Percentiles rank a stretch among this genome's conserved stretches.
Conservation (phyloP, 2,797 vertebrate genomes). For the Iguana delicatissima region DNA sequence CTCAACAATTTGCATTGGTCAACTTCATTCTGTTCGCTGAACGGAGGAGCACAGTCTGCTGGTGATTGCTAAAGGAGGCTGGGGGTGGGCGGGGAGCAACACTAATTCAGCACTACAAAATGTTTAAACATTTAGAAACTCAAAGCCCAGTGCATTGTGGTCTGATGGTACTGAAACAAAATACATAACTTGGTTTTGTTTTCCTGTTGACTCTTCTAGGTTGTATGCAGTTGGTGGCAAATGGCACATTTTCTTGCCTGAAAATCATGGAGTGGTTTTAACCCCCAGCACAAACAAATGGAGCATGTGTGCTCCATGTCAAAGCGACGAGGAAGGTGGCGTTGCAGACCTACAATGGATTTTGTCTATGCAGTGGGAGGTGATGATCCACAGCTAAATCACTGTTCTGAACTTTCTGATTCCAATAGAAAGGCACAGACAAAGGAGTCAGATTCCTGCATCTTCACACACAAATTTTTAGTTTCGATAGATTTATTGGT, state of each 20-base stretch:
- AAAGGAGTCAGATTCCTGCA: neutral
- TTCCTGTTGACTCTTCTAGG: constrained; percentile 72
- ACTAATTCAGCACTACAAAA: no score
- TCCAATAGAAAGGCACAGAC: constrained; percentile 92
- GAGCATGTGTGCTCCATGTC: constrained; percentile 93
- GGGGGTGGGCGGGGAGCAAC: no score
- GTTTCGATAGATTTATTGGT: neutral
- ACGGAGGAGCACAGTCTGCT: neutral
- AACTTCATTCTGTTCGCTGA: neutral
- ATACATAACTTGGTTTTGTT: neutral
- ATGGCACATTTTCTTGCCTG: constrained; percentile 96
- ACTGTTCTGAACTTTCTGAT: constrained; percentile 93
- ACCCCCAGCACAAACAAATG: constrained; percentile 99
- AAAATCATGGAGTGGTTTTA: constrained; percentile 97
- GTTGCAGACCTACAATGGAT: constrained; percentile 95
- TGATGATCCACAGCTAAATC: constrained; percentile 94
- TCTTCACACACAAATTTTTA: neutral
- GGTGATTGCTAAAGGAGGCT: no score
- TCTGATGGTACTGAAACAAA: no score
- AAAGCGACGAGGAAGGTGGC: constrained; percentile 92
- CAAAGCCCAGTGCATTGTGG: no score
- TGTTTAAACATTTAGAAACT: no score
- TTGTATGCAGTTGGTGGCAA: constrained; percentile 95
- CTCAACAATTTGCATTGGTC: neutral
- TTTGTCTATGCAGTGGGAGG: constrained; percentile 96